Percentiles rank a stretch among this genome's conserved stretches.
These are phyloP conservation scores for Florisuga fusca DNA, from an alignment of 2,797 vertebrate species.

Conservation along the genomic window DNA sequence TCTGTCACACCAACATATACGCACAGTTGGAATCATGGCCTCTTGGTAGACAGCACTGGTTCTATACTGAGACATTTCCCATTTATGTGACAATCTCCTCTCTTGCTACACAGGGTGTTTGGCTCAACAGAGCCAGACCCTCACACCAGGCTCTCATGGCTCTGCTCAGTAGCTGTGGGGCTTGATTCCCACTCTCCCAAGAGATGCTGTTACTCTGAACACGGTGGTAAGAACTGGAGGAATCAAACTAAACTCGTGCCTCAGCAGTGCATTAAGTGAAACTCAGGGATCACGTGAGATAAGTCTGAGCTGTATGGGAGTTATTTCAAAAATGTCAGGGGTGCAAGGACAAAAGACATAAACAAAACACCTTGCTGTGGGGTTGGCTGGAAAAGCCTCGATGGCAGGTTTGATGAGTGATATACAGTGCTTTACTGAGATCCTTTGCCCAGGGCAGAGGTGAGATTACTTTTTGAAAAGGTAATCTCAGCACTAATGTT, in stretches of 20 bases:
- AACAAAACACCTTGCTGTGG: neutral
- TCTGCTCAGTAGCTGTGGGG: neutral
- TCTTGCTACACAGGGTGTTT: neutral
- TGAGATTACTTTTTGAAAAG: slow-evolving; percentile 5
- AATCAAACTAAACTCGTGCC: neutral
- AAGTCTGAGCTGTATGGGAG: neutral
- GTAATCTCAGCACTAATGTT: neutral
- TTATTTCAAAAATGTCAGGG: neutral
- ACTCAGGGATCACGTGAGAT: neutral
- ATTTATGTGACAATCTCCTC: neutral
- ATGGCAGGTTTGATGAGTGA: neutral
- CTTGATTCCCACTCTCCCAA: fast-evolving
- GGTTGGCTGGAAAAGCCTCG: neutral
- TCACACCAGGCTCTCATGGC: neutral
- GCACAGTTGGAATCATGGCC: neutral
- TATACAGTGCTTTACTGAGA: neutral
- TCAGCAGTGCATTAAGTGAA: neutral
- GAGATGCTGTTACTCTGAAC: neutral
- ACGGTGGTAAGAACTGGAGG: neutral
- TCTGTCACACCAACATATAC: neutral
- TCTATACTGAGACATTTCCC: neutral
- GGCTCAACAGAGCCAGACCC: neutral
- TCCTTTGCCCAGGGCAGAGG: neutral
- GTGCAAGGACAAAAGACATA: neutral
- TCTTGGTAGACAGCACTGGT: neutral